Percentiles rank a stretch among this genome's conserved stretches.
Conservation (phyloP, 2,797 vertebrate genomes). For the Eulemur rubriventer region DNA sequence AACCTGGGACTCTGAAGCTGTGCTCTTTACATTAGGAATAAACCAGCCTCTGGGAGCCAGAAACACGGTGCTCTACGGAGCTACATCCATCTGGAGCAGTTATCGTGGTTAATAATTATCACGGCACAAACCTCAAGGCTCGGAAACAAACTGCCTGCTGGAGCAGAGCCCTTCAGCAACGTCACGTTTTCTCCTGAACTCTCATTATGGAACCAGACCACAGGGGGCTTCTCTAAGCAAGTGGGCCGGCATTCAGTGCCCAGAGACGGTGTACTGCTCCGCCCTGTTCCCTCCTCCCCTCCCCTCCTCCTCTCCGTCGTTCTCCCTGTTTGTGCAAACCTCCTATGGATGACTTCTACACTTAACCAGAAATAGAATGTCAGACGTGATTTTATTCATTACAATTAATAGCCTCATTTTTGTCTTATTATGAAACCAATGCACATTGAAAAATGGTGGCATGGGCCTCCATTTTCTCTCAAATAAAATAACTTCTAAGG, state of each 20-base stretch:
- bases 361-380: not conserved
- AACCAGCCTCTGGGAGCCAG: not conserved
- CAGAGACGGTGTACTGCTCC: not conserved
- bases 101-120: no score
- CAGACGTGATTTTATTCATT: not conserved
- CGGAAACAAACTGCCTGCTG: not conserved
- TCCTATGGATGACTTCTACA: not conserved
- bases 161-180: not conserved
- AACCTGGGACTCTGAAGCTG: not conserved
- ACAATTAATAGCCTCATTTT: not conserved
- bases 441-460: not conserved
- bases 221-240: not conserved
- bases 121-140: not conserved
- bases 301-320: not conserved
- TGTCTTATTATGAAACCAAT: not conserved
- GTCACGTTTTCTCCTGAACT: not conserved
- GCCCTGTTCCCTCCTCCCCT: not conserved
- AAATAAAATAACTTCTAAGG: not conserved
- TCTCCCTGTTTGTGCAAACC: not conserved
- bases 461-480: not conserved
- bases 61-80: not conserved
- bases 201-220: not conserved
- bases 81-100: not conserved
- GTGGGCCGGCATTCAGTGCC: fast-evolving
- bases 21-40: not conserved